Percentiles rank a stretch among this genome's conserved stretches.
phyloP scores from a whole-genome alignment of 2,888 invertebrate species.

The Crocallis elinguaria region DNA sequence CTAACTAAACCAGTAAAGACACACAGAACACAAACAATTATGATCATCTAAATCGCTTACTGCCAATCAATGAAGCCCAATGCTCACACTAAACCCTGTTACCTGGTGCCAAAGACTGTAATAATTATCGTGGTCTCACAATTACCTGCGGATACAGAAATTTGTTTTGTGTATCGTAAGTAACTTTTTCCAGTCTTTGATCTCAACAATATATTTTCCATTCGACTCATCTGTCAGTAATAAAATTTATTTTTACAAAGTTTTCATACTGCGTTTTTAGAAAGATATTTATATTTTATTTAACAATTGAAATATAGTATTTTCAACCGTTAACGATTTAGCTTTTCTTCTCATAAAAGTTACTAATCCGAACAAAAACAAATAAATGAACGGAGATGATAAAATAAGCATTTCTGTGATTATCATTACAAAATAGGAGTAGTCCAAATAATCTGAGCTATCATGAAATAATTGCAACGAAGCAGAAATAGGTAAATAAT shows the following conservation, averaged over 20 bases:
- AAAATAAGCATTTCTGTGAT: slow-evolving; percentile 26
- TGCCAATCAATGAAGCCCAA: background rate
- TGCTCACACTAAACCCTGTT: background rate
- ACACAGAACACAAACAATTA: background rate
- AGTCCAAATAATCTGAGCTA: background rate
- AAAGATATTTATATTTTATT: background rate
- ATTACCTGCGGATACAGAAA: background rate
- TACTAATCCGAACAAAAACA: background rate
- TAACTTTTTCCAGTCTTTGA: background rate
- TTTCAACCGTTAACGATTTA: no score
- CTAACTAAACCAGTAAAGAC: background rate
- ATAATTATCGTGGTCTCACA: background rate
- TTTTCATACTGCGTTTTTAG: no score
- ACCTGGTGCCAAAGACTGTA: background rate
- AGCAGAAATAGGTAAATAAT: no score
- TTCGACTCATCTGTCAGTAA: no score
- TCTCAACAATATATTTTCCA: background rate
- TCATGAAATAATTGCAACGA: background rate
- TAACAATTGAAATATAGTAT: no score
- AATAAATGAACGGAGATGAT: slow-evolving; percentile 13
- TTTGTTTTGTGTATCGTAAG: background rate
- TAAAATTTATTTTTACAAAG: no score
- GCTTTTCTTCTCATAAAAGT: no score
- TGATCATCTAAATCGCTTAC: background rate
- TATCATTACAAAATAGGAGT: slow-evolving; percentile 6